Percentiles rank a stretch among this genome's conserved stretches.
These are phyloP conservation scores for Tipula confusa DNA, from an alignment of 2,888 invertebrate species.

Conservation along the genomic window DNA sequence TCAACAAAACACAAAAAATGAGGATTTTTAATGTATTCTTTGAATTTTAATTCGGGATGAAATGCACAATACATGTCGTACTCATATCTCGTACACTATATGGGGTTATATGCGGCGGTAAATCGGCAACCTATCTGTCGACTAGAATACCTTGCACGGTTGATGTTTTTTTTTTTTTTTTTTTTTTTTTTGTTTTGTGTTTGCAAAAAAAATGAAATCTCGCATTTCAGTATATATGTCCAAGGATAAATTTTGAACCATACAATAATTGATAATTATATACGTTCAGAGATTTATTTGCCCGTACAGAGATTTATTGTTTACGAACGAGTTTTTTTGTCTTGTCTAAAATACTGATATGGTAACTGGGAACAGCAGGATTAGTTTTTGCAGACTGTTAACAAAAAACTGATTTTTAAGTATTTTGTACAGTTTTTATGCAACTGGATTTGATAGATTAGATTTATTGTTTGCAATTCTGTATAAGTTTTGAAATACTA, in stretches of 20 bases:
- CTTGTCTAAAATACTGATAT: no score
- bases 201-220: no score
- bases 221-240: neutral
- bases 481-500: no score
- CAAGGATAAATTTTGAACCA: neutral
- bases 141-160: neutral
- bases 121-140: neutral
- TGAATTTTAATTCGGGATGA: neutral
- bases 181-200: no score
- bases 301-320: neutral
- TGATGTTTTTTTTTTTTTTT: neutral
- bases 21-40: neutral
- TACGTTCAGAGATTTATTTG: neutral
- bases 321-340: neutral
- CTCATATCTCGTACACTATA: neutral
- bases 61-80: neutral
- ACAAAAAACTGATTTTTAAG: neutral
- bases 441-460: neutral
- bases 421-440: neutral
- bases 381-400: neutral
- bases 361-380: neutral
- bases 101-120: neutral
- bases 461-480: neutral
- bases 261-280: neutral
- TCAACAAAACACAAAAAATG: neutral